A percentile compares a stretch with the other conserved stretches of the same genome.
Conservation (phyloP, 1,140 invertebrate genomes). For the Gryon sp. region DNA sequence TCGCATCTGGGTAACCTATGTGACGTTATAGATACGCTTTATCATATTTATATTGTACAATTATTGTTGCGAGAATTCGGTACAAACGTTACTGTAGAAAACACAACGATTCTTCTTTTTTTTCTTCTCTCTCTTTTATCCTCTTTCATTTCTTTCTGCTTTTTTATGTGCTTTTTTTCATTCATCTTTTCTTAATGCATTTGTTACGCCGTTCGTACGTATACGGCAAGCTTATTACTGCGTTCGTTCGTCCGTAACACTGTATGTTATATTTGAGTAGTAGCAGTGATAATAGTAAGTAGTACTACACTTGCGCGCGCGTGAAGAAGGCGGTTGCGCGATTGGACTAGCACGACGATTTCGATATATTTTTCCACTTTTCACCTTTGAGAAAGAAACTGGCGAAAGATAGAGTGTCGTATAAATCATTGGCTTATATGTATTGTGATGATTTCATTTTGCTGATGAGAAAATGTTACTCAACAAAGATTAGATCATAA, state of each 20-base stretch:
- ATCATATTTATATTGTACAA: constrained; percentile 78
- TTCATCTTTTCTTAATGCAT: constrained; percentile 36
- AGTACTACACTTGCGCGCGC: constrained; percentile 37
- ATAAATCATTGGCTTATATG: too few relatives aligned
- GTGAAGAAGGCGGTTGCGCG: constrained; percentile 54
- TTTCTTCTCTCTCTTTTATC: constrained; percentile 21
- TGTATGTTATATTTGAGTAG: constrained; percentile 42
- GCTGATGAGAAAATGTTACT: too few relatives aligned
- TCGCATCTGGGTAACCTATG: constrained; percentile 78
- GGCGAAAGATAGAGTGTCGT: too few relatives aligned
- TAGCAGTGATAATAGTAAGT: constrained; percentile 51
- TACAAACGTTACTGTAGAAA: constrained; percentile 80
- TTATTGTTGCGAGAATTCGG: constrained; percentile 79
- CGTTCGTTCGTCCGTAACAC: constrained; percentile 60
- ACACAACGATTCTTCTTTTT: constrained; percentile 75
- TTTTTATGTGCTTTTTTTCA: not conserved
- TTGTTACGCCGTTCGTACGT: constrained; percentile 61
- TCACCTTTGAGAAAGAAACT: constrained; percentile 11
- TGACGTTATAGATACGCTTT: constrained; percentile 74
- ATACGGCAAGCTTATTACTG: constrained; percentile 68
- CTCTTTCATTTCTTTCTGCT: too few relatives aligned
- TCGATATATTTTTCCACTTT: constrained; percentile 5
- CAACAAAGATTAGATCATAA: too few relatives aligned
- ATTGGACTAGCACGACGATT: constrained; percentile 53
- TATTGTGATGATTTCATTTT: too few relatives aligned